A percentile compares a stretch with the other conserved stretches of the same genome.
Conservation (phyloP, 2,888 invertebrate species). For the Villa cingulata region DNA sequence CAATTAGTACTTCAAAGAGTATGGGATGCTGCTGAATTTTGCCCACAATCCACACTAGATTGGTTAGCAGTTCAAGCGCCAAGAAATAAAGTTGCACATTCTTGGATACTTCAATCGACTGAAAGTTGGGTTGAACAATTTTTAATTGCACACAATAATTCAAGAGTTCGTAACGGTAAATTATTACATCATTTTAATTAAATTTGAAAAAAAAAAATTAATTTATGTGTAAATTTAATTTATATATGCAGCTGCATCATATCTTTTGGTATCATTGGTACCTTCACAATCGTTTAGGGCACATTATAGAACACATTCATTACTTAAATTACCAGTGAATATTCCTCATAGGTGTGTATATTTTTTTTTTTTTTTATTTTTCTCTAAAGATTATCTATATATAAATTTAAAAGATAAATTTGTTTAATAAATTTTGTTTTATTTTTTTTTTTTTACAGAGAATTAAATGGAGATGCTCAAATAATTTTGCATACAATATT, state of each 20-base stretch:
- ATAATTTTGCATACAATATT: conserved; percentile 53
- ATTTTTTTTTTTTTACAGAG: conserved; percentile 19
- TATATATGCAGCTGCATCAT: conserved; percentile 56
- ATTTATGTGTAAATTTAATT: conserved; percentile 1
- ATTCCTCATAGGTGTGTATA: conserved; percentile 24
- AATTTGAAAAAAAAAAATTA: background rate
- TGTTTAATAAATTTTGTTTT: background rate
- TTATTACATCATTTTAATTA: conserved; percentile 6
- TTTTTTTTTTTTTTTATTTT: background rate
- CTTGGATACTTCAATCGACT: conserved; percentile 83
- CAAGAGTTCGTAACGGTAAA: conserved; percentile 68
- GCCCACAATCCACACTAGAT: conserved; percentile 82
- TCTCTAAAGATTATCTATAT: no score
- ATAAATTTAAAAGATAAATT: background rate
- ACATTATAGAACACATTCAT: conserved; percentile 53
- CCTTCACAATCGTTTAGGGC: conserved; percentile 84
- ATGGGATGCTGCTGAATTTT: conserved; percentile 82
- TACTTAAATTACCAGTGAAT: conserved; percentile 30
- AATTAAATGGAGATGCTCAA: conserved; percentile 44
- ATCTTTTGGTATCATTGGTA: conserved; percentile 76
- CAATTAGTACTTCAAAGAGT: conserved; percentile 75
- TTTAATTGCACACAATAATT: conserved; percentile 70
- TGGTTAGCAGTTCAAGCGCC: conserved; percentile 79
- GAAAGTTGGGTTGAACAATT: conserved; percentile 86
- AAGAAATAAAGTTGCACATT: conserved; percentile 78